Evolutionary conservation across 2,888 invertebrate species (phyloP), one percentile per base, ranked within the genome.

Genomic region (Drosophila cracens): DNA sequence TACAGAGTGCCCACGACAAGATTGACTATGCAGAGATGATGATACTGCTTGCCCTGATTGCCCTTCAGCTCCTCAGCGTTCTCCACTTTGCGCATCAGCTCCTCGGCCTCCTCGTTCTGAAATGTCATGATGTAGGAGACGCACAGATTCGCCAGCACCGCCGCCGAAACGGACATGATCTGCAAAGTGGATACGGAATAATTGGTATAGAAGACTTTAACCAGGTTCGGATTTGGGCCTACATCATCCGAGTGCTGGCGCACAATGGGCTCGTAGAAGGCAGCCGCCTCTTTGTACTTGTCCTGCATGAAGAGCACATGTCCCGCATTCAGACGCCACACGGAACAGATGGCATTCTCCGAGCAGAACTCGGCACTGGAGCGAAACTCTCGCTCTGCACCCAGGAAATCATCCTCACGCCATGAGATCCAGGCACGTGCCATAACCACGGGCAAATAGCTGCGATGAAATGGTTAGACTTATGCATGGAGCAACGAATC

Each of bases 241-340:
- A 96, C 96, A 92, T 97, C 97, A 76, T 98, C 97, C 87, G 97
- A 98, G 93, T 97, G 97, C 92, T 98, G 98, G 85, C 98, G 97
- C 0, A 99, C 99, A 67, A 99, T 97, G 0, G 99, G 99, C 90
- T 99, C 99, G 92, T 99, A 99, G 93, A 99, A 99, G 52, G 97
- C 98, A 1, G 98, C 97, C 0, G 99, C 98, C 94, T 99, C 99
- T 92, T 98, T 98, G 92, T 98, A 99, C 93, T 99, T 99, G 91
- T 97, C 99, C 93, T 99, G 99, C 99, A 99, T 99, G 92, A 99
- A 99, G 4, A 99, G 94, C 1, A 99, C 99, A 92, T 99, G 99
- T 0, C 99, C 99, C 0, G 99, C 99, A 92, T 99, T 99, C 27
- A 99, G 94, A 79, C 98, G 96, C 99, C 99, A 79, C 13, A 79